Evolutionary conservation across 2,113 vertebrate species (phyloP).

Genomic region (Poecile atricapillus): DNA sequence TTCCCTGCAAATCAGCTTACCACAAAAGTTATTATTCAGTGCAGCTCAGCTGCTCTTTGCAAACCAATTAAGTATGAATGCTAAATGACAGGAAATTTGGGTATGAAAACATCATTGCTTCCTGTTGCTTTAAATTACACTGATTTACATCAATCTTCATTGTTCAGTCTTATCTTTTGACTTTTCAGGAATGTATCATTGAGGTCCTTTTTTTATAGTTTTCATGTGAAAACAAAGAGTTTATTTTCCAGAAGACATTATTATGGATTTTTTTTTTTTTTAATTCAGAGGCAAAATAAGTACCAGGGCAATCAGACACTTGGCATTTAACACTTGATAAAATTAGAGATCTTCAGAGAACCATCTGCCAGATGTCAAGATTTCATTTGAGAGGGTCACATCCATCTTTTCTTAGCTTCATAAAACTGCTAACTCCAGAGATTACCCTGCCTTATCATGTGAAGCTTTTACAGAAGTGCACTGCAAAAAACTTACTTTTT

Average conservation of each 20-base stretch:
- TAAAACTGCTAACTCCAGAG: background rate
- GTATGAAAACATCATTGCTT: background rate
- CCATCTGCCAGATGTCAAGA: background rate
- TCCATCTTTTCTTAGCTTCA: background rate
- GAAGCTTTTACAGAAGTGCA: background rate
- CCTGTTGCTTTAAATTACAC: background rate
- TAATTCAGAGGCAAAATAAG: background rate
- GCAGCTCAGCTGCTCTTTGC: background rate
- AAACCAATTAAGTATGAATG: background rate
- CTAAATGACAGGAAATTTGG: background rate
- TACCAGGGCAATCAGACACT: background rate
- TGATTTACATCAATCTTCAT: background rate
- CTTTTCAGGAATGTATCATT: background rate
- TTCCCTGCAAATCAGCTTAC: background rate
- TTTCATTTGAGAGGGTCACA: background rate
- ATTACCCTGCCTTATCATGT: background rate
- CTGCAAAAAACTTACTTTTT: background rate
- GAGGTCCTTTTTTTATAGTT: background rate
- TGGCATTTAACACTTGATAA: background rate
- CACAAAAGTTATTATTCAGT: background rate
- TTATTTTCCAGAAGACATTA: background rate
- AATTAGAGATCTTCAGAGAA: background rate
- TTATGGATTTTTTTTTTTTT: background rate
- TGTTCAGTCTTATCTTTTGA: background rate
- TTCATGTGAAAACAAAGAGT: background rate